These are phyloP conservation scores for Tupiocoris notatus DNA, from an alignment of 2,888 invertebrate species.

Conservation along the genomic window DNA sequence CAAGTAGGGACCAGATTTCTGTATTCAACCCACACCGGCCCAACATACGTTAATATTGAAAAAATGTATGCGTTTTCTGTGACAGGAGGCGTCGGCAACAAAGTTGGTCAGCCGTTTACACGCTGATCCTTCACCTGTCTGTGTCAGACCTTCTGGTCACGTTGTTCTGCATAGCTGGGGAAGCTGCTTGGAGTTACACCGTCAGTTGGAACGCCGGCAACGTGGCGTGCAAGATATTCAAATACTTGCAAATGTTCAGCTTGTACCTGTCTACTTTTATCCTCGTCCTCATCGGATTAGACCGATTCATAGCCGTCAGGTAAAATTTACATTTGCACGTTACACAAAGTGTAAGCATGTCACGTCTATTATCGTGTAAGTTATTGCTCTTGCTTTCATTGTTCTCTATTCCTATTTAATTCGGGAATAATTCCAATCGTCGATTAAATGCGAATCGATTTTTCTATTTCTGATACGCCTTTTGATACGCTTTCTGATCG, in stretches of 20 bases:
- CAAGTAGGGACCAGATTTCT: too few relatives aligned
- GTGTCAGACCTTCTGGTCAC: slow-evolving; percentile 79
- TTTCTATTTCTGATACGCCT: too few relatives aligned
- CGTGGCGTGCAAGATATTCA: slow-evolving; percentile 73
- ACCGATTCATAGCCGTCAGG: slow-evolving; percentile 76
- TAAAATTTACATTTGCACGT: slow-evolving; percentile 3
- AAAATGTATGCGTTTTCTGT: too few relatives aligned
- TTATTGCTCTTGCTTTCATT: too few relatives aligned
- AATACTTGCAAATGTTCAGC: slow-evolving; percentile 78
- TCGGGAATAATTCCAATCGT: too few relatives aligned
- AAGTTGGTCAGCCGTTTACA: slow-evolving; percentile 59
- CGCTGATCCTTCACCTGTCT: slow-evolving; percentile 76
- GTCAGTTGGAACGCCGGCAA: slow-evolving; percentile 81
- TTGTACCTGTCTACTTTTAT: slow-evolving; percentile 80
- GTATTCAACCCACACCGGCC: too few relatives aligned
- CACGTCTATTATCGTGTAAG: too few relatives aligned
- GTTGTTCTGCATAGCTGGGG: slow-evolving; percentile 70
- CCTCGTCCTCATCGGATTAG: slow-evolving; percentile 76
- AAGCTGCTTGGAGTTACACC: slow-evolving; percentile 76
- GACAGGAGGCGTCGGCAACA: slow-evolving; percentile 47
- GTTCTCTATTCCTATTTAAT: too few relatives aligned
- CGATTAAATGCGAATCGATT: too few relatives aligned
- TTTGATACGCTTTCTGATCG: too few relatives aligned
- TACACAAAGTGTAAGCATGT: too few relatives aligned
- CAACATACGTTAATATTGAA: too few relatives aligned